Evolutionary conservation across 2,888 invertebrate genomes (phyloP).

Genomic region (Tortrix viridana): DNA sequence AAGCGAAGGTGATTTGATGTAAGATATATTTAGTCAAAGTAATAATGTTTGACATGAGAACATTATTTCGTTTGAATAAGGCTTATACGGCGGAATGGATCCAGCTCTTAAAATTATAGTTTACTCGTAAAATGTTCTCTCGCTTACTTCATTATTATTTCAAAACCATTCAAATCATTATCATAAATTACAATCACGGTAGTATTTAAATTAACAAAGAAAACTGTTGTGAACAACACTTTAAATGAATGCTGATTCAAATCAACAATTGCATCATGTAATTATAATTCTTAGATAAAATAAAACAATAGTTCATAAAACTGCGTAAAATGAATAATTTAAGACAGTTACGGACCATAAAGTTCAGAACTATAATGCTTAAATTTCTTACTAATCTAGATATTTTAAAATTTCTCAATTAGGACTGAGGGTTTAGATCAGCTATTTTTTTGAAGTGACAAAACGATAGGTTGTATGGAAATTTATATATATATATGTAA

Average conservation of each 20-base stretch:
- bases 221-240: not conserved
- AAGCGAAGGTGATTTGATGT: no score
- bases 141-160: not conserved
- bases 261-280: not conserved
- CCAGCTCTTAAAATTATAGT: no score
- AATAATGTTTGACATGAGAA: no score
- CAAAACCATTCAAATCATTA: not conserved
- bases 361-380: conserved; percentile 14
- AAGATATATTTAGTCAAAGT: no score
- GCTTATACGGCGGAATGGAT: no score
- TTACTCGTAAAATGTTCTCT: no score
- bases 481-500: no score
- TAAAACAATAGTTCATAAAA: conserved; percentile 5
- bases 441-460: no score
- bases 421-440: no score
- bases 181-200: not conserved
- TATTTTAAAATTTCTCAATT: not conserved
- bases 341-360: conserved; percentile 16
- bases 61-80: no score
- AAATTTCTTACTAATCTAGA: not conserved
- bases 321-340: conserved; percentile 9
- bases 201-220: not conserved
- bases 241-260: not conserved
- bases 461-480: no score
- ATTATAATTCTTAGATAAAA: conserved; percentile 5